Evolutionary conservation across 2,113 vertebrate genomes (phyloP), one percentile per base, ranked within the genome.

Genomic region (Hystrix brachyura): DNA sequence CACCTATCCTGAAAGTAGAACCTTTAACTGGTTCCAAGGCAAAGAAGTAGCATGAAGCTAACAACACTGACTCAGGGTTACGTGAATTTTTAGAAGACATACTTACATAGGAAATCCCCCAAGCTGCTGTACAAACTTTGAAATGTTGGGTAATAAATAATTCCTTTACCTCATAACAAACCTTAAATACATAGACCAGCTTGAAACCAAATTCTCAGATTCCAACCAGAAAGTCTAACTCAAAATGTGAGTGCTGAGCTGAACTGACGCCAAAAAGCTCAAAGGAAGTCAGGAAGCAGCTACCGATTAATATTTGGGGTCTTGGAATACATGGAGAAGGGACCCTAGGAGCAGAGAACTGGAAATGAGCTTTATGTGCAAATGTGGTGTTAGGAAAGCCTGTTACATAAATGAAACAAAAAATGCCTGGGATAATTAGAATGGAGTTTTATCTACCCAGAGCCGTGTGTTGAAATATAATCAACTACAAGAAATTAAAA

Each of bases 401-500:
- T 90, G 25, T 46, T 57, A 19, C 38, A 67, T 10, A 87, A 76
- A 80, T 15, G 3, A 48, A 89, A 81, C 29, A 21, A 57, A 87
- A 71, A 79, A 79, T 59, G 23, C 13, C 53, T 62, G 55, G 43
- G 48, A 80, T 69, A 74, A 74, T n/a, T 43, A 25, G 53, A 76
- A 86, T 74, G 80, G 79, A 85, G 48, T n/a, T 83, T 76, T 59
- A 65, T 85, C 71, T 82, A 29, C 18, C 21, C 8, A 67, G 12
- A 62, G 10, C 11, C 43, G 2, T 29, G 25, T 67, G 43, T 86
- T 88, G 51, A 96, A 85, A 71, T 82, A 88, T 43, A 74, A 93
- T 84, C 9, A 74, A n/a, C 46, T 23, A 72, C 13, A 90, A 93
- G 53, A 91, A 91, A 38, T 3, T 60, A 92, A 94, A 86, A 74